phyloP scores from a whole-genome alignment of 1,140 invertebrate species.

The Argopecten irradians region DNA sequence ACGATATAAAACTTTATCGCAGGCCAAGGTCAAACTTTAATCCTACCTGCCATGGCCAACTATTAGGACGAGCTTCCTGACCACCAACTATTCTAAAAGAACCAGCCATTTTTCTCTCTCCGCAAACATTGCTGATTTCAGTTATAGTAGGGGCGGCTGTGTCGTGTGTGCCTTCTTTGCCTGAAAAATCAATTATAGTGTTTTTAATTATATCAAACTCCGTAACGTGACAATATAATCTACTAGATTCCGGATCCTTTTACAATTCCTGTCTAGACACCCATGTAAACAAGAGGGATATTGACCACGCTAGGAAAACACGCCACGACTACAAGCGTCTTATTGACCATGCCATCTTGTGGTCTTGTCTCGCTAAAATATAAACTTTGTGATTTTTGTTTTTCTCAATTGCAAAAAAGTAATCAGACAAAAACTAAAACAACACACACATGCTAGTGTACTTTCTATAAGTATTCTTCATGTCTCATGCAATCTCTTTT shows the following conservation, averaged over 20 bases:
- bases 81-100: conserved; percentile 88
- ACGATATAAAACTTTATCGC: not conserved
- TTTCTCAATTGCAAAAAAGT: not conserved
- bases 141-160: not conserved
- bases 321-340: not conserved
- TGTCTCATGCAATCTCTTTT: no score
- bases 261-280: not conserved
- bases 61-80: conserved; percentile 84
- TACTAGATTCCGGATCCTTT: not conserved
- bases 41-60: conserved; percentile 89
- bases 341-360: not conserved
- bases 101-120: conserved; percentile 58
- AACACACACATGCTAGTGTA: no score
- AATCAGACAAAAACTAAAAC: no score
- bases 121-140: conserved; percentile 42
- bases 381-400: not conserved
- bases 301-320: not conserved
- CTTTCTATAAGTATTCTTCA: no score
- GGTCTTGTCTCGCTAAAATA: no score
- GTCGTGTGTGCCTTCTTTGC: conserved; percentile 72
- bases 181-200: conserved; percentile 1
- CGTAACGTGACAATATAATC: not conserved
- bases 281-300: not conserved
- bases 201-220: conserved; percentile 9
- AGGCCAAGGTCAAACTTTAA: conserved; percentile 4